Conservation (phyloP, 2,888 invertebrate species). For the Volucella inanis region DNA sequence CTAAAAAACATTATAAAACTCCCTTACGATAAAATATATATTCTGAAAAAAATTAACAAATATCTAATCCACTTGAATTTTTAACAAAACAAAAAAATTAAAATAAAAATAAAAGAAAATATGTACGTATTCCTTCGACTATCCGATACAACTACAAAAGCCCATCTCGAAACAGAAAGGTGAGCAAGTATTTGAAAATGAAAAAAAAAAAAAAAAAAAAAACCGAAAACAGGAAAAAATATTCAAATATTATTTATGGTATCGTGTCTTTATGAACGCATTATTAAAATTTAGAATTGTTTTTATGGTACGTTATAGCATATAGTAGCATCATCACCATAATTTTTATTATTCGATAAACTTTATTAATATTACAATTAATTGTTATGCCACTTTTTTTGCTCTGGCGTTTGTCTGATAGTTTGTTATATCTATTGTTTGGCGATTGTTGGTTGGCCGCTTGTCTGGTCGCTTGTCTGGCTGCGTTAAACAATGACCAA, state of each 20-base stretch:
- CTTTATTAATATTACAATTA: constrained; percentile 79
- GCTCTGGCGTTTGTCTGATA: constrained; percentile 41
- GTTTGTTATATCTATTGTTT: constrained; percentile 10
- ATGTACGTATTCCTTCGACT: too few species aligned
- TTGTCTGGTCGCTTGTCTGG: constrained; percentile 32
- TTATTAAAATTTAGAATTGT: constrained; percentile 82
- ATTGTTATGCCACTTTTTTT: constrained; percentile 76
- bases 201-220: too few species aligned
- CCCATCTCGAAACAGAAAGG: too few species aligned
- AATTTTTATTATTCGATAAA: constrained; percentile 81
- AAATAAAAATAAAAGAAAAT: too few species aligned
- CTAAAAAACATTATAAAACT: too few species aligned
- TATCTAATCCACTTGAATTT: too few species aligned
- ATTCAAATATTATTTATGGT: constrained; percentile 74
- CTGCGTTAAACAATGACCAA: neutral
- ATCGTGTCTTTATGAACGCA: constrained; percentile 75
- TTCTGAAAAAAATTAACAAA: too few species aligned
- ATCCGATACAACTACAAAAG: too few species aligned
- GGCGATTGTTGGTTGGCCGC: neutral
- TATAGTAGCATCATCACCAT: constrained; percentile 81
- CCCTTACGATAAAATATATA: too few species aligned
- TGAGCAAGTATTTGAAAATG: too few species aligned
- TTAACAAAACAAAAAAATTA: too few species aligned
- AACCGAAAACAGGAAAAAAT: too few species aligned
- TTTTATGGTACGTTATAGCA: constrained; percentile 78